phyloP scores from a whole-genome alignment of 2,888 invertebrate species.

The Latrodectus hesperus region DNA sequence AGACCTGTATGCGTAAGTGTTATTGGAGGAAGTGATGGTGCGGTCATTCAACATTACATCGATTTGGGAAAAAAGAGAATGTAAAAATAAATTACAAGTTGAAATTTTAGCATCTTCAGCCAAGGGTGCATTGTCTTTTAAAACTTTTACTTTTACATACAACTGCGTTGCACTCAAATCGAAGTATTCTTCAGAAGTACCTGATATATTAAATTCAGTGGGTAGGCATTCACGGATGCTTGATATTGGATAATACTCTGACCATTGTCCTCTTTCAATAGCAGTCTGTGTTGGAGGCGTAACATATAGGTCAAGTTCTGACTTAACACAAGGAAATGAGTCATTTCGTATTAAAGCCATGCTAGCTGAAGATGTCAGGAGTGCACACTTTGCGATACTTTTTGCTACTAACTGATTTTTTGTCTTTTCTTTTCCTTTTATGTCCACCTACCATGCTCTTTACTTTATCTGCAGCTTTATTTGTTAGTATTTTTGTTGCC shows the following conservation, averaged over 20 bases:
- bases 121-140: slow-evolving; percentile 1
- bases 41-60: slow-evolving; percentile 20
- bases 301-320: slow-evolving; percentile 19
- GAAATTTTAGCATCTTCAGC: not conserved
- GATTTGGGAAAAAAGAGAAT: slow-evolving; percentile 23
- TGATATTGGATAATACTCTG: slow-evolving; percentile 16
- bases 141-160: slow-evolving; percentile 27
- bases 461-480: slow-evolving; percentile 1
- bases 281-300: slow-evolving; percentile 12
- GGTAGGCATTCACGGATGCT: slow-evolving; percentile 20
- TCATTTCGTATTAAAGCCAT: slow-evolving; percentile 4
- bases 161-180: slow-evolving; percentile 12
- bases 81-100: slow-evolving; percentile 21
- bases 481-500: not conserved
- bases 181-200: slow-evolving; percentile 22
- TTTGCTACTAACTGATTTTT: not conserved
- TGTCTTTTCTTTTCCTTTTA: slow-evolving; percentile 18
- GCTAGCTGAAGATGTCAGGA: not conserved
- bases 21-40: slow-evolving; percentile 4
- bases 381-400: no score
- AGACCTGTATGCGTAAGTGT: slow-evolving; percentile 18
- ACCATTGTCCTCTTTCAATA: slow-evolving; percentile 25
- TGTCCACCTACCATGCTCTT: slow-evolving; percentile 21
- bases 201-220: slow-evolving; percentile 32
- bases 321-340: slow-evolving; percentile 12